Evolutionary conservation across 2,888 invertebrate species (phyloP), one percentile per base, ranked within the genome.

Genomic region (Epinotia bilunana): DNA sequence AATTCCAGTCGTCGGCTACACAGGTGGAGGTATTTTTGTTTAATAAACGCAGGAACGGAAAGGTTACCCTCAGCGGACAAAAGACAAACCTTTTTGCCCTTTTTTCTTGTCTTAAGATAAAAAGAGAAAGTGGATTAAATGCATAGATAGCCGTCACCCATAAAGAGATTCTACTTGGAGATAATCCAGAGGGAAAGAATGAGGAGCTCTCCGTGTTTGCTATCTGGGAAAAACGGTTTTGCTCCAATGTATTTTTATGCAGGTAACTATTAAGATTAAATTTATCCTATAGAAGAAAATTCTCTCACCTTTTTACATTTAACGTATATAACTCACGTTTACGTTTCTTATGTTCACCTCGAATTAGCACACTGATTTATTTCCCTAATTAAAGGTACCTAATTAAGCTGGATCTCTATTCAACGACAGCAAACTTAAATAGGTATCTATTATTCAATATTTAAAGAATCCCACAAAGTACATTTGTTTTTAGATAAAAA

Each of bases 111-210:
- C 87, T 88, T 86, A 84, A 89, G 88, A 88, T 90, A 90, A 91
- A 91, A 90, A 89, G 83, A 85, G 87, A 90, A 88, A 91, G 89
- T 90, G 91, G 92, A 92, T 91, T 92, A 91, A 91, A 91, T 89
- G 90, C 88, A 88, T 85, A 90, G 92, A 92, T 92, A 91, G 86
- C 88, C 83, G 86, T 85, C 86, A 83, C 81, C 87, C 86, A 87
- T 89, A 89, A 89, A 89, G 85, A 89, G 89, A 90, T 90, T 84
- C 83, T 79, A 85, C 83, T 84, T 81, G 73, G 77, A 84, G 90
- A 90, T 90, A 87, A 87, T 82, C 81, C 80, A 77, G 78, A 83
- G 79, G 80, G 83, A 84, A 85, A 84, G 83, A 82, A 82, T 82
- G 79, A 78, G 76, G 70, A 80, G 76, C 78, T 68, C 79, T 75